Evolutionary conservation across 64 coral and sea anemone species (phyloP), one percentile per base, ranked within the genome.

Genomic region (Trachythela sp.): DNA sequence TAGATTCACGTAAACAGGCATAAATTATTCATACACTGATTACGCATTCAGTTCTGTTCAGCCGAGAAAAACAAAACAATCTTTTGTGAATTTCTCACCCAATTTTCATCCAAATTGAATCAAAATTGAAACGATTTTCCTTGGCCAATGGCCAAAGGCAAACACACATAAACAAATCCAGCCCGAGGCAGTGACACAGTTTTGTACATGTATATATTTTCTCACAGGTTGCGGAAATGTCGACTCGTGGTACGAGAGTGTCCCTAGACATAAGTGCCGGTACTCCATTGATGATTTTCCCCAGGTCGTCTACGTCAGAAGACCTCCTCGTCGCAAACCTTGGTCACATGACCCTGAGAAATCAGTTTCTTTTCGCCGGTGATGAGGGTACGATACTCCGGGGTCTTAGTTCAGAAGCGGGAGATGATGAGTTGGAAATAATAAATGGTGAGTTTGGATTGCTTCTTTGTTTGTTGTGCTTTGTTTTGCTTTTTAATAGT

Each of bases 271-370:
- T 98, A 64, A 92, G 92, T 8, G 95, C 95, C 59, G 95, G 95
- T 30, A 92, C 88, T 34, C 95, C 95, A 38, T 93, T 98, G 14
- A 94, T 98, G 18, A 71, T 98, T 9, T 88, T 98, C 20, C 95
- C 95, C 24, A 91, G 91, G 68, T 94, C 95, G 0, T 92, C 95
- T 8, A 98, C 94, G 32, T 98, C 95, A 32, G 67, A 85, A 13
- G 92, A 98, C 83, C 90, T 98, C 85, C 89, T 98, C 14, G 95
- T 98, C 8, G 95, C 91, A 64, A 91, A 94, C 49, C 95, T 98
- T 48, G 95, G 95, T 34, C 91, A 98, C 58, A 93, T 98, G 1
- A 92, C 95, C 32, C 34, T 98, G 40, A 43, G 42, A 5, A 98
- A 98, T 86, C 70, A 77, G 9, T 98, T 98, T 64, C 52, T 94